These are phyloP conservation scores for Darevskia mixta DNA, from an alignment of 2,797 vertebrate genomes.

Conservation along the genomic window DNA sequence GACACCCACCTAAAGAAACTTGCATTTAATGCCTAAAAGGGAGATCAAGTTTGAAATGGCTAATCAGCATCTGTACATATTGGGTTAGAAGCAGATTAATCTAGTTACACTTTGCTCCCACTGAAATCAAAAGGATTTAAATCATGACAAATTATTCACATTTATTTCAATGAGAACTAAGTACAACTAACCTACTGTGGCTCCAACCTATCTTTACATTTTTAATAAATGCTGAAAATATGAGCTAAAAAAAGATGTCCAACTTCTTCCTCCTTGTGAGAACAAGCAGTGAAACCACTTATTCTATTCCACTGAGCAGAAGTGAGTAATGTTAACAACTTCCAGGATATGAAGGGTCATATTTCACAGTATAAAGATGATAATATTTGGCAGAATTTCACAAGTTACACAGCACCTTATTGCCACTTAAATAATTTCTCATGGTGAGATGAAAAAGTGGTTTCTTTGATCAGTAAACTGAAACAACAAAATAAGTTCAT, in stretches of 20 bases:
- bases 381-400: background rate
- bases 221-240: background rate
- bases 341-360: accelerated
- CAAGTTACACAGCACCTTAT: background rate
- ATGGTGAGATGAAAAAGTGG: background rate
- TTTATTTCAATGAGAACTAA: background rate
- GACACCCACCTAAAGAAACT: background rate
- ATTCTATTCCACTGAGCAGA: accelerated
- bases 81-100: background rate
- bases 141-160: background rate
- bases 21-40: slow-evolving; percentile 27
- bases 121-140: background rate
- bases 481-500: background rate
- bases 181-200: background rate
- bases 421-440: background rate
- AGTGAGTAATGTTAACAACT: background rate
- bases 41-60: slow-evolving; percentile 15
- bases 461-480: background rate
- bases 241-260: background rate
- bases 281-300: slow-evolving; percentile 22
- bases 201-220: background rate
- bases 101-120: background rate
- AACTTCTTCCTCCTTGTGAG: slow-evolving; percentile 22
- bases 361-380: background rate
- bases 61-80: slow-evolving; percentile 13